phyloP scores from a whole-genome alignment of 2,797 vertebrate species.

The Halcyon smyrnensis region DNA sequence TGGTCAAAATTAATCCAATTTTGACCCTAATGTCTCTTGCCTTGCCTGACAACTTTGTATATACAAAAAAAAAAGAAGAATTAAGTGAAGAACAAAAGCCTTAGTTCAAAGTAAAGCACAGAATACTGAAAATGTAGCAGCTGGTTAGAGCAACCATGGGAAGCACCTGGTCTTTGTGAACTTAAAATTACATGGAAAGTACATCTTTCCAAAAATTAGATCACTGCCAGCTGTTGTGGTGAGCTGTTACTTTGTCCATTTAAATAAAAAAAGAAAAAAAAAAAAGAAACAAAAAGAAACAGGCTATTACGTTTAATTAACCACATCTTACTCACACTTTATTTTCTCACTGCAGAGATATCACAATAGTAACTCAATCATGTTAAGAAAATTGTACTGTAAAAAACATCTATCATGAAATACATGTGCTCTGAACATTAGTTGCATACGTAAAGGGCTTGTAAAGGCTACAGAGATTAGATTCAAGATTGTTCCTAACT shows the following conservation, averaged over 20 bases:
- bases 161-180: slow-evolving; percentile 31
- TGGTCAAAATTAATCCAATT: background rate
- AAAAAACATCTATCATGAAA: background rate
- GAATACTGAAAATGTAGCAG: background rate
- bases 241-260: background rate
- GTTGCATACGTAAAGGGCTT: background rate
- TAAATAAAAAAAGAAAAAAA: background rate
- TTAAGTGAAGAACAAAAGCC: background rate
- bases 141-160: background rate
- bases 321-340: background rate
- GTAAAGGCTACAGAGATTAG: background rate
- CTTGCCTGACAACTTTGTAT: background rate
- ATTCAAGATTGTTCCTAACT: background rate
- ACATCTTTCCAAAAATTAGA: slow-evolving; percentile 8
- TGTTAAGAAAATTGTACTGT: background rate
- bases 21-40: background rate
- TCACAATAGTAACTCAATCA: background rate
- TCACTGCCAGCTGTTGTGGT: background rate
- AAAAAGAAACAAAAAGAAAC: background rate
- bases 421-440: background rate
- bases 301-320: background rate
- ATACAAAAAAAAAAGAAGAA: background rate
- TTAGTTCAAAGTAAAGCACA: background rate
- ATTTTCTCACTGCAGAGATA: background rate
- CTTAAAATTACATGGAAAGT: slow-evolving; percentile 17